Conservation (phyloP, 2,113 vertebrate genomes). For the Morone saxatilis region DNA sequence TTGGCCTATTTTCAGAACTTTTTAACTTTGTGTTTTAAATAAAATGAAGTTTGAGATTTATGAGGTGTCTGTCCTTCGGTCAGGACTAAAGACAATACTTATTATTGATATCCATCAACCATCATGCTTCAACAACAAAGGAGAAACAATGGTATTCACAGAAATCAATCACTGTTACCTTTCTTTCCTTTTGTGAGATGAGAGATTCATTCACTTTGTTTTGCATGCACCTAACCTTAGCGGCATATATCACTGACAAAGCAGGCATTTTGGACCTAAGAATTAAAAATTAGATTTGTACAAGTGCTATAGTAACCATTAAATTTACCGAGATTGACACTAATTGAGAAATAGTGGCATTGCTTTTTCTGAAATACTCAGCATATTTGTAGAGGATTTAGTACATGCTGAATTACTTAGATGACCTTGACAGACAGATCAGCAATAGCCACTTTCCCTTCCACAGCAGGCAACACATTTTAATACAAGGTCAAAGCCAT, state of each 20-base stretch:
- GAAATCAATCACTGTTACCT: conserved; percentile 53
- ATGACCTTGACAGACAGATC: conserved; percentile 35
- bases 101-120: conserved; percentile 64
- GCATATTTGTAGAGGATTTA: conserved; percentile 28
- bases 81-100: conserved; percentile 50
- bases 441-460: conserved; percentile 26
- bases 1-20: conserved; percentile 35
- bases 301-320: conserved; percentile 14
- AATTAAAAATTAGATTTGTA: background rate
- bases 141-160: conserved; percentile 43
- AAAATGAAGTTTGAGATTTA: conserved; percentile 51
- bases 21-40: conserved; percentile 32
- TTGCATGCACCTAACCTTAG: conserved; percentile 47
- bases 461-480: conserved; percentile 2
- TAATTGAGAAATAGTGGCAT: conserved; percentile 25
- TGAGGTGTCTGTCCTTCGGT: conserved; percentile 39
- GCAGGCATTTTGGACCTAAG: background rate
- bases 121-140: conserved; percentile 48
- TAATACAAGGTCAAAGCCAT: conserved; percentile 25
- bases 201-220: conserved; percentile 44
- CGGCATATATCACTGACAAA: conserved; percentile 27
- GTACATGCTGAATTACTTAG: conserved; percentile 19
- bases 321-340: conserved; percentile 15
- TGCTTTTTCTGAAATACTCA: conserved; percentile 27
- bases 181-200: conserved; percentile 31